Evolutionary conservation across 92 coral and sea anemone species (phyloP).

Genomic region (Blastomussa wellsi): DNA sequence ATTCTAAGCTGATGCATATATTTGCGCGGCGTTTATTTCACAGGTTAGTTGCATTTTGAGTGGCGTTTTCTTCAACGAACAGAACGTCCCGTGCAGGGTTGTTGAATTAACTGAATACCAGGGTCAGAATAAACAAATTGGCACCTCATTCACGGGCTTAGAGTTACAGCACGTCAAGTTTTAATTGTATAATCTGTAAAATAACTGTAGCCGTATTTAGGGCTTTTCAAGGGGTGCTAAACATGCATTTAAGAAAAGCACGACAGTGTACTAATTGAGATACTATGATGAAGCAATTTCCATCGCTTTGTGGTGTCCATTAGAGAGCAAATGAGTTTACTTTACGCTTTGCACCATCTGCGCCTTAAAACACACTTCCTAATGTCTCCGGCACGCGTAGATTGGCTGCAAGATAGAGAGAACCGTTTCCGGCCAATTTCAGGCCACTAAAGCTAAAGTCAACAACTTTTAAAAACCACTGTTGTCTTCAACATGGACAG

Average conservation of each 20-base stretch:
- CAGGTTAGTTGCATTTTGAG: not conserved
- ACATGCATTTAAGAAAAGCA: not conserved
- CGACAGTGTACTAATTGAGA: slow-evolving; percentile 6
- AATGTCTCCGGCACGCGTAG: slow-evolving; percentile 44
- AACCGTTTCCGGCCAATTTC: slow-evolving; percentile 44
- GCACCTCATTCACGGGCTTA: slow-evolving; percentile 64
- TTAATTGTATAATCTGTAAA: slow-evolving; percentile 44
- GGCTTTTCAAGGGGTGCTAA: slow-evolving; percentile 31
- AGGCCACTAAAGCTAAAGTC: slow-evolving; percentile 41
- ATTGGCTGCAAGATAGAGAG: slow-evolving; percentile 41
- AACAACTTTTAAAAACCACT: slow-evolving; percentile 44
- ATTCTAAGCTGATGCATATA: not conserved
- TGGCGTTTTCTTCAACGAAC: not conserved
- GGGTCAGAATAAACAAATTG: slow-evolving; percentile 74
- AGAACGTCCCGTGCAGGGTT: slow-evolving; percentile 30
- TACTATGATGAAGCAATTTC: slow-evolving; percentile 16
- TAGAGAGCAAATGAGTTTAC: slow-evolving; percentile 26
- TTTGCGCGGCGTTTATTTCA: not conserved
- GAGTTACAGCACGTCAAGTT: slow-evolving; percentile 54
- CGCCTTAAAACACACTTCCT: slow-evolving; percentile 37
- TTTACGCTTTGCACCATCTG: slow-evolving; percentile 32
- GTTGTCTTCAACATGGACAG: slow-evolving; percentile 24
- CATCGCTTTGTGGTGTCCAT: slow-evolving; percentile 13
- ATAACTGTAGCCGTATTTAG: slow-evolving; percentile 17
- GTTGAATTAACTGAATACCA: slow-evolving; percentile 40